phyloP scores from a whole-genome alignment of 1,140 invertebrate species.

The Helicorthomorpha holstii region DNA sequence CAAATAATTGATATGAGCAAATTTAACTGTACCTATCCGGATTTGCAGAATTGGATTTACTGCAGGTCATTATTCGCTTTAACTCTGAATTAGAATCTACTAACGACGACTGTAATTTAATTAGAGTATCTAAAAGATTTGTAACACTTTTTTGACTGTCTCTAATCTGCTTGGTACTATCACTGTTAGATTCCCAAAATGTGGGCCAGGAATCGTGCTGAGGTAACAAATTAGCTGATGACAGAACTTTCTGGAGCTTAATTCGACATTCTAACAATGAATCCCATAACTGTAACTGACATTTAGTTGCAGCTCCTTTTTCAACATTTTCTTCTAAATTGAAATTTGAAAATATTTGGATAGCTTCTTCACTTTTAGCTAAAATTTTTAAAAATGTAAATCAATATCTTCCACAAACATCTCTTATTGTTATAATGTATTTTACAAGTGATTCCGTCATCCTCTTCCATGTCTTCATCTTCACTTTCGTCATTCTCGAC shows the following conservation, averaged over 20 bases:
- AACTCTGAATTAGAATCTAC: too few relatives aligned
- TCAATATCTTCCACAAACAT: constrained; percentile 1
- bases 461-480: constrained; percentile 15
- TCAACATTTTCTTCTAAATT: constrained; percentile 20
- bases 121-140: too few relatives aligned
- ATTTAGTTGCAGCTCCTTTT: constrained; percentile 14
- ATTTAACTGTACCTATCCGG: too few relatives aligned
- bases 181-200: constrained; percentile 28
- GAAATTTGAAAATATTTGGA: constrained; percentile 17
- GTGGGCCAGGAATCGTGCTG: constrained; percentile 33
- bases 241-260: constrained; percentile 59
- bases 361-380: too few relatives aligned
- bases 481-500: constrained; percentile 10
- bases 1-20: too few relatives aligned
- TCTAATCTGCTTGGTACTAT: too few relatives aligned
- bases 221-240: constrained; percentile 56
- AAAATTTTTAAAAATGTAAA: constrained; percentile 4
- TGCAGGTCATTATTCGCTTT: too few relatives aligned
- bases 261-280: constrained; percentile 29
- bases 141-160: too few relatives aligned
- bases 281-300: constrained; percentile 5
- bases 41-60: too few relatives aligned
- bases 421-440: background rate
- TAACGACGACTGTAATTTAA: too few relatives aligned
- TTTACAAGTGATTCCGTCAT: constrained; percentile 5